Percentiles rank a stretch among this genome's conserved stretches.
These are phyloP conservation scores for Lates calcarifer DNA, from an alignment of 2,113 vertebrate species.

Conservation along the genomic window DNA sequence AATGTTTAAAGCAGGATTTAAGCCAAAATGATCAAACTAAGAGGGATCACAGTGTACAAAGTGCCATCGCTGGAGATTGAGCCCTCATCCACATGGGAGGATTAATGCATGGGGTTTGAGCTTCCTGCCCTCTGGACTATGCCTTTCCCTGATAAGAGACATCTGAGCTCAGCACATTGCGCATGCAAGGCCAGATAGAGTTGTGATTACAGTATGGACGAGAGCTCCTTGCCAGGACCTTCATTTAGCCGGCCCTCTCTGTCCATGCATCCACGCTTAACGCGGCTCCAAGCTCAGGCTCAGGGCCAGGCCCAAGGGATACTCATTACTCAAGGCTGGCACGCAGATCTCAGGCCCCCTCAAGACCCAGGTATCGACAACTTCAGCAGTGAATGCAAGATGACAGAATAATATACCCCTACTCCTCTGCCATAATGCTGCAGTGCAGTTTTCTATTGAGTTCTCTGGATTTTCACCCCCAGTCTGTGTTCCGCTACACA, in stretches of 20 bases:
- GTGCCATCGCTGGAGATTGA: conserved; percentile 61
- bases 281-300: conserved; percentile 24
- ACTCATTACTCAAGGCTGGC: conserved; percentile 60
- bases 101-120: conserved; percentile 63
- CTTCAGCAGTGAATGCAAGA: conserved; percentile 47
- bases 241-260: conserved; percentile 48
- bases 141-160: conserved; percentile 69
- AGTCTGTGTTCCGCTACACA: neutral
- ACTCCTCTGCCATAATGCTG: neutral
- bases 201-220: conserved; percentile 67
- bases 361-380: conserved; percentile 43
- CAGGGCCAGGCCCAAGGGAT: conserved; percentile 53
- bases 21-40: conserved; percentile 42
- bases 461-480: neutral
- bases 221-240: conserved; percentile 56
- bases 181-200: conserved; percentile 61
- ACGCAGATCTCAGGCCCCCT: conserved; percentile 5
- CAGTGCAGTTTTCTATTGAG: conserved; percentile 27
- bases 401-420: conserved; percentile 48
- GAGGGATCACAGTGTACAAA: conserved; percentile 28
- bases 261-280: conserved; percentile 36
- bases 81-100: conserved; percentile 42
- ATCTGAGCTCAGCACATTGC: conserved; percentile 67
- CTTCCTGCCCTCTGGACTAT: conserved; percentile 47
- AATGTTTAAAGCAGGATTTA: conserved; percentile 17